Percentiles rank a stretch among this genome's conserved stretches.
phyloP scores from a whole-genome alignment of 2,797 vertebrate species.

The Alauda arvensis region DNA sequence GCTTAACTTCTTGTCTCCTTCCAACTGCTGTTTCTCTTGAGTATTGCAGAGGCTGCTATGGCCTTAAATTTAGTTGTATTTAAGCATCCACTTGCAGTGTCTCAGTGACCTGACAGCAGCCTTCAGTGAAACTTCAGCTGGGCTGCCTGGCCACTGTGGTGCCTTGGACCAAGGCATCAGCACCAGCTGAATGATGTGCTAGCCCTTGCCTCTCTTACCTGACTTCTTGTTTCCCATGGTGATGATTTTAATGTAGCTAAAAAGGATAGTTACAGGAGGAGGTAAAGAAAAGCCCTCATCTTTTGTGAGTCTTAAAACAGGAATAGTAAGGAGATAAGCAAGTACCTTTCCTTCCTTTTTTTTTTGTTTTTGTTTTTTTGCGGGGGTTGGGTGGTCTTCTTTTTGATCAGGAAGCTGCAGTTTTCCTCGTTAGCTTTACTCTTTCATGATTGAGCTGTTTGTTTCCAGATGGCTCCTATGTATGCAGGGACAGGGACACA shows the following conservation, averaged over 20 bases:
- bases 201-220: neutral
- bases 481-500: neutral
- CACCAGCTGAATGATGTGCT: neutral
- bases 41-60: neutral
- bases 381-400: too few relatives aligned
- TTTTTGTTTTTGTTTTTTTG: neutral
- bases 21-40: neutral
- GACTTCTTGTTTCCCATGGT: neutral
- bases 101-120: neutral
- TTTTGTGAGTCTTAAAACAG: neutral
- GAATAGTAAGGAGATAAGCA: neutral
- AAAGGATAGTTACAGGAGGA: neutral
- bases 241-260: neutral
- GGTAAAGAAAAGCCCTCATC: neutral
- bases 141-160: neutral
- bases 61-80: neutral
- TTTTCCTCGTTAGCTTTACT: conserved; percentile 11
- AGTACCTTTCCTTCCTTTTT: neutral
- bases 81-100: rapidly evolving
- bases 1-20: neutral
- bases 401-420: neutral
- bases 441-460: conserved; percentile 52
- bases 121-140: neutral
- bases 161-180: neutral
- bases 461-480: conserved; percentile 41